Conservation (phyloP, 2,797 vertebrate species). For the Scolopax bukidnonensis region DNA sequence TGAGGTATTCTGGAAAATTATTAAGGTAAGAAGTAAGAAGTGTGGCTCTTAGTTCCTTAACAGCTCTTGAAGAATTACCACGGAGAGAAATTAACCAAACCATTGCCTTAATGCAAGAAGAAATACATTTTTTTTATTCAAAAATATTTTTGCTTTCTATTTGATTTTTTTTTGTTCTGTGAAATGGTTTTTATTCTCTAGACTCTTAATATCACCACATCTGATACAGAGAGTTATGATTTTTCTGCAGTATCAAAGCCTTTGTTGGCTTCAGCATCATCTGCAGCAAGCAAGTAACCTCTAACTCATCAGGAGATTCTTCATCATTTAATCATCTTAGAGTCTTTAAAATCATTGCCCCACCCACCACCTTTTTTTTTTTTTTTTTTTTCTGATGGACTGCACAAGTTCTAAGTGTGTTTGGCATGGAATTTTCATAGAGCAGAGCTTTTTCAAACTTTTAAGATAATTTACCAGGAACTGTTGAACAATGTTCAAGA, state of each 20-base stretch:
- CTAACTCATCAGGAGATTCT: not conserved
- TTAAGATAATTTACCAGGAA: not conserved
- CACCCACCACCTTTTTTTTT: not conserved
- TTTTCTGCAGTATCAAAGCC: not conserved
- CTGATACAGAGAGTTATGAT: not conserved
- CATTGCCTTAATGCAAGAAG: not conserved
- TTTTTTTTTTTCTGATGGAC: too few relatives aligned
- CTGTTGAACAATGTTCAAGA: not conserved
- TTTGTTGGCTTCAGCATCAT: not conserved
- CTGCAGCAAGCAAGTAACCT: not conserved
- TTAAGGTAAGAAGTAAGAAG: not conserved
- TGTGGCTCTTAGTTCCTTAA: not conserved
- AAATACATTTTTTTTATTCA: not conserved
- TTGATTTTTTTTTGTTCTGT: not conserved
- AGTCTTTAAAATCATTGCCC: not conserved
- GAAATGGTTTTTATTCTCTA: not conserved
- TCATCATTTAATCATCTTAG: not conserved
- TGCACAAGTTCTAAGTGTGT: not conserved
- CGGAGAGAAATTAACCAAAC: not conserved
- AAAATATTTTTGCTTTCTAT: rapidly evolving
- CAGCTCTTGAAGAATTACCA: not conserved
- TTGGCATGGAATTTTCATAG: not conserved
- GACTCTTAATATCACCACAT: not conserved
- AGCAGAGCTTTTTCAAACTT: not conserved
- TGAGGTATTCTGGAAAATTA: not conserved